Percentiles rank a stretch among this genome's conserved stretches.
Evolutionary conservation across 2,888 invertebrate species (phyloP).

Genomic region (Entomobrya multifasciata): DNA sequence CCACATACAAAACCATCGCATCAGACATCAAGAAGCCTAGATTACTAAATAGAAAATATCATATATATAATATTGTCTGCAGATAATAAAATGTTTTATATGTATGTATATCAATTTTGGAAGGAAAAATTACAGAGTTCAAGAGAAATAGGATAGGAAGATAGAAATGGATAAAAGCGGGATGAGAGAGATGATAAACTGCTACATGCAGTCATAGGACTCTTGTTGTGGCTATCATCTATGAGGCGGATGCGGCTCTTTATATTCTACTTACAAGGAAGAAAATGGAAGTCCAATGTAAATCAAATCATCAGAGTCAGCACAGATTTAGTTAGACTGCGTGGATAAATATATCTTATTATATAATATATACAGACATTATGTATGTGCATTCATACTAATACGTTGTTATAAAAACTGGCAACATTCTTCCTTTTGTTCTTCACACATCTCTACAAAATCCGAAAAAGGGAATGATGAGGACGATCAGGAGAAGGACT

Average conservation of each 20-base stretch:
- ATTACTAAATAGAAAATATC: neutral
- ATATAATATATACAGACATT: too few relatives aligned
- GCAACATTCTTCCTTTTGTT: neutral
- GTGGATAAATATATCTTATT: too few relatives aligned
- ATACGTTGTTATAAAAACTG: too few relatives aligned
- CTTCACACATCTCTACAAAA: neutral
- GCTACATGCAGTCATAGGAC: neutral
- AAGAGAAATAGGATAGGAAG: neutral
- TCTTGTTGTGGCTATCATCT: constrained; percentile 20
- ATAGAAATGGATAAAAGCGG: neutral
- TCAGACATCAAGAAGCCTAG: neutral
- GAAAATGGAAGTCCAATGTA: constrained; percentile 1
- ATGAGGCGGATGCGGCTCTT: constrained; percentile 18
- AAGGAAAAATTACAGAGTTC: constrained; percentile 2
- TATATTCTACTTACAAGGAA: neutral
- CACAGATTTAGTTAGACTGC: neutral
- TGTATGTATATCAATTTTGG: constrained; percentile 6
- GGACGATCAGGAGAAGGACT: neutral
- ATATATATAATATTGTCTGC: neutral
- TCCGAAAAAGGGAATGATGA: too few relatives aligned
- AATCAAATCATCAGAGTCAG: constrained; percentile 26
- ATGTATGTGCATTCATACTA: too few relatives aligned
- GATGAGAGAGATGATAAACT: constrained; percentile 43
- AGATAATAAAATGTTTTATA: neutral
- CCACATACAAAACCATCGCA: neutral